A percentile compares a stretch with the other conserved stretches of the same genome.
These are phyloP conservation scores for Enoplolaimus lenunculus DNA, from an alignment of 2,888 invertebrate genomes.

Conservation along the genomic window DNA sequence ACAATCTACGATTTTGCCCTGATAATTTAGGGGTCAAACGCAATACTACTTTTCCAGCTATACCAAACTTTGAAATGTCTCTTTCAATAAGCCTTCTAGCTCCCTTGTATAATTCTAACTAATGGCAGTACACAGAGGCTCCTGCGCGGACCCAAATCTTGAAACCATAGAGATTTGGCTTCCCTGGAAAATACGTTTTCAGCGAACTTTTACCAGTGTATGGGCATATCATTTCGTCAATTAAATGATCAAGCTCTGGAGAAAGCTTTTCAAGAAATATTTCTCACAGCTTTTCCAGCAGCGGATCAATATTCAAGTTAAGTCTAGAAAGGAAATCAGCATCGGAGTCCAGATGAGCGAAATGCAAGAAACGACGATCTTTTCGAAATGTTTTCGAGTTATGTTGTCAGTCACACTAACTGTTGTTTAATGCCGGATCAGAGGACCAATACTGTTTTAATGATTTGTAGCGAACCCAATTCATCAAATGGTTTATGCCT, in stretches of 20 bases:
- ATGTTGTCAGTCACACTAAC: background rate
- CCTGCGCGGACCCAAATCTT: slow-evolving; percentile 5
- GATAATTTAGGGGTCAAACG: background rate
- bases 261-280: background rate
- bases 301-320: background rate
- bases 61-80: background rate
- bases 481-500: background rate
- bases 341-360: background rate
- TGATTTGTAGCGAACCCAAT: background rate
- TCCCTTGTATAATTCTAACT: slow-evolving; percentile 7
- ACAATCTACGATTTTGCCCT: background rate
- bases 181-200: slow-evolving; percentile 2
- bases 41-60: slow-evolving; percentile 1
- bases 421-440: background rate
- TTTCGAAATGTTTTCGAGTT: background rate
- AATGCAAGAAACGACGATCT: slow-evolving; percentile 6
- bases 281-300: background rate
- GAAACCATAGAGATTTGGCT: background rate
- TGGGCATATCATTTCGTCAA: slow-evolving; percentile 6
- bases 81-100: background rate
- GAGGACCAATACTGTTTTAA: background rate
- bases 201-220: background rate
- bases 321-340: background rate
- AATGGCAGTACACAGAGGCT: slow-evolving; percentile 1
- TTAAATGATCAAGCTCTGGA: background rate